Conservation (phyloP, 2,113 vertebrate genomes). For the Anolis carolinensis region DNA sequence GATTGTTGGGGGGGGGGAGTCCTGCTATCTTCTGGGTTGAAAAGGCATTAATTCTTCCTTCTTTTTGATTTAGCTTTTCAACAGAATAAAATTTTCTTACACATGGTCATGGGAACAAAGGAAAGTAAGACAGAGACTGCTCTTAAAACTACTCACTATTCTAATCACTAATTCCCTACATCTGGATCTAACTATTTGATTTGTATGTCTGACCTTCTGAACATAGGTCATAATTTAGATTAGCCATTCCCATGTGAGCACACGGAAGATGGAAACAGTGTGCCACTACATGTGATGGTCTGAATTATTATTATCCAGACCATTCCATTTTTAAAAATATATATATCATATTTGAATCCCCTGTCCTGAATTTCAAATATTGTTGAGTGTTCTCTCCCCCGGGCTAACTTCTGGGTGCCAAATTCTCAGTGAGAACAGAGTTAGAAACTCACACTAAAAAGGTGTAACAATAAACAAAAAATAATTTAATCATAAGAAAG, state of each 20-base stretch:
- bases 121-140: not conserved
- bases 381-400: too few species aligned
- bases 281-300: not conserved
- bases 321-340: too few species aligned
- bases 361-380: too few species aligned
- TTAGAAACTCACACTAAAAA: too few species aligned
- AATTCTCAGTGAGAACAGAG: too few species aligned
- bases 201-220: not conserved
- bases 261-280: not conserved
- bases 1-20: not conserved
- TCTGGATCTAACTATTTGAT: not conserved
- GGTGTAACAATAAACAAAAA: too few species aligned
- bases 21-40: not conserved
- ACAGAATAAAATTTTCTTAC: not conserved
- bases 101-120: not conserved
- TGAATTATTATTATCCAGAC: not conserved
- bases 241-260: not conserved
- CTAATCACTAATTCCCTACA: not conserved
- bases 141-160: too few species aligned
- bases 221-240: not conserved
- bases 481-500: too few species aligned
- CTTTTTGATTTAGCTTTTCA: not conserved
- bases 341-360: not conserved
- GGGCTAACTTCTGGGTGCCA: too few species aligned
- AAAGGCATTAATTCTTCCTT: not conserved